A percentile compares a stretch with the other conserved stretches of the same genome.
These are phyloP conservation scores for Andrena praecox DNA, from an alignment of 2,888 invertebrate species.

Conservation along the genomic window DNA sequence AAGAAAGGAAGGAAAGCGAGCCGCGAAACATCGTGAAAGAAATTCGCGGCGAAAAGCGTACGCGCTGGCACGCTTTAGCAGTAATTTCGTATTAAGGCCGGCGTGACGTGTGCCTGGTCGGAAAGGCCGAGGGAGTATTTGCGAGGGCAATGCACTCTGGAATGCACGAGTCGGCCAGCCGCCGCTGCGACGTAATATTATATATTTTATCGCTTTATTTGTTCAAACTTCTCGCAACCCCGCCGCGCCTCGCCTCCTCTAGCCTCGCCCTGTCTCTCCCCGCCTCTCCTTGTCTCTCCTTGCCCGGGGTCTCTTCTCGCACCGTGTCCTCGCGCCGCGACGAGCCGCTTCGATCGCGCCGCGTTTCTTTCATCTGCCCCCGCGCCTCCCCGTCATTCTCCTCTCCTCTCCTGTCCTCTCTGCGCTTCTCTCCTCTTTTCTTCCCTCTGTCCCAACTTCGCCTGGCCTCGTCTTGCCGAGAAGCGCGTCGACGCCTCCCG, in stretches of 20 bases:
- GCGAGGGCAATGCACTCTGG: conserved; percentile 82
- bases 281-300: conserved; percentile 42
- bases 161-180: conserved; percentile 81
- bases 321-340: conserved; percentile 48
- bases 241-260: conserved; percentile 41
- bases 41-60: conserved; percentile 67
- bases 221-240: conserved; percentile 79
- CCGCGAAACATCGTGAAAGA: conserved; percentile 46
- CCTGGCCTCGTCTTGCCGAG: conserved; percentile 17
- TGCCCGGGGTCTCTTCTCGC: conserved; percentile 21
- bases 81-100: conserved; percentile 74
- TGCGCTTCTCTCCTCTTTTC: conserved; percentile 39
- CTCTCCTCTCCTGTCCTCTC: conserved; percentile 20
- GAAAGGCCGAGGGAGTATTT: conserved; percentile 77
- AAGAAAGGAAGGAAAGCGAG: conserved; percentile 32
- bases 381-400: conserved; percentile 5
- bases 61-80: conserved; percentile 69
- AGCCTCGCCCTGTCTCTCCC: conserved; percentile 46
- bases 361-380: conserved; percentile 38
- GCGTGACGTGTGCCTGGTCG: conserved; percentile 72
- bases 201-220: conserved; percentile 84
- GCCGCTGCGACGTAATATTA: conserved; percentile 82
- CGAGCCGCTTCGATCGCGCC: conserved; percentile 53
- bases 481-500: not conserved
- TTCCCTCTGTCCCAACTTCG: not conserved